Conservation (phyloP, 2,888 invertebrate genomes). For the Trissolcus japonicus region DNA sequence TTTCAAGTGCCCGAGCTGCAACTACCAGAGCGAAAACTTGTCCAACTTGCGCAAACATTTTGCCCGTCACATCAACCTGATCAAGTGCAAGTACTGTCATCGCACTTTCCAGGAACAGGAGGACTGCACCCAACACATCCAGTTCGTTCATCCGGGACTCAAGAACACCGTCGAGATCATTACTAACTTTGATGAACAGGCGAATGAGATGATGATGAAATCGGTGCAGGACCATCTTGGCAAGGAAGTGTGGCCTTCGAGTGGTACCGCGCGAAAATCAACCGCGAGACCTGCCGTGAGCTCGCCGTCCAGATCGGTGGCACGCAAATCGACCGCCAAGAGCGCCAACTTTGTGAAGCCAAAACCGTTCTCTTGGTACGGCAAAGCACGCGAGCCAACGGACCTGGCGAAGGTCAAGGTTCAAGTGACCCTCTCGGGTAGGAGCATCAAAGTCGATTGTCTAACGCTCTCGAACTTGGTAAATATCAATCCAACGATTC, state of each 20-base stretch:
- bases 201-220: slow-evolving; percentile 62
- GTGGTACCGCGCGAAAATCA: slow-evolving; percentile 75
- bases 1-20: slow-evolving; percentile 74
- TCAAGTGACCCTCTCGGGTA: slow-evolving; percentile 78
- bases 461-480: slow-evolving; percentile 78
- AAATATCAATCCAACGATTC: slow-evolving; percentile 77
- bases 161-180: slow-evolving; percentile 66
- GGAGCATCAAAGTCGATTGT: slow-evolving; percentile 77
- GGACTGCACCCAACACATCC: slow-evolving; percentile 59
- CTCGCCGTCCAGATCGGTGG: slow-evolving; percentile 64
- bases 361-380: slow-evolving; percentile 77
- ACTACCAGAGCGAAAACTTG: slow-evolving; percentile 67
- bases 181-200: slow-evolving; percentile 57
- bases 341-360: slow-evolving; percentile 60
- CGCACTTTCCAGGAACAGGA: slow-evolving; percentile 67
- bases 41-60: slow-evolving; percentile 74
- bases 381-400: slow-evolving; percentile 74
- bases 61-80: slow-evolving; percentile 74
- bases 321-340: slow-evolving; percentile 78
- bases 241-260: slow-evolving; percentile 2
- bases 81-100: slow-evolving; percentile 75
- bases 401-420: slow-evolving; percentile 77
- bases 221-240: slow-evolving; percentile 23
- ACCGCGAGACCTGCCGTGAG: slow-evolving; percentile 69
- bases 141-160: slow-evolving; percentile 50